These are phyloP conservation scores for Anarhynchus alexandrinus DNA, from an alignment of 2,113 vertebrate species.

Conservation along the genomic window DNA sequence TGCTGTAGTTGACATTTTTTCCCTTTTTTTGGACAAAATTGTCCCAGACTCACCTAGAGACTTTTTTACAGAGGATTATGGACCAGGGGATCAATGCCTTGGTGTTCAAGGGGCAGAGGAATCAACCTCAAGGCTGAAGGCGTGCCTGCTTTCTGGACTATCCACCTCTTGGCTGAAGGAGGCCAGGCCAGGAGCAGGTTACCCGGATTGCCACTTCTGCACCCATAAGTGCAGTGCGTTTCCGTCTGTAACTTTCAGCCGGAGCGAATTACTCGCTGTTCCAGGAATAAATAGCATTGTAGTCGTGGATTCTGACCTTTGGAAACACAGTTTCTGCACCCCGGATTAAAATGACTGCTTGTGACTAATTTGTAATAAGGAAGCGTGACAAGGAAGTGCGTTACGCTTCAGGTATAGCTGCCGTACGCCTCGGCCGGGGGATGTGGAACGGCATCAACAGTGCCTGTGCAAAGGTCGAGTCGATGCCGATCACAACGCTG, in stretches of 20 bases:
- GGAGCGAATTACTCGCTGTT: not conserved
- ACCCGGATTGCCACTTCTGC: not conserved
- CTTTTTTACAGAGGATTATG: not conserved
- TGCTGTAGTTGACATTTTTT: not conserved
- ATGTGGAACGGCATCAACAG: rapidly evolving
- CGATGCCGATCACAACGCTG: not conserved
- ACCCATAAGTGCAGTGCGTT: rapidly evolving
- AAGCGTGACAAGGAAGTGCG: not conserved
- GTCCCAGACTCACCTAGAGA: not conserved
- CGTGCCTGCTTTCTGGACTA: not conserved
- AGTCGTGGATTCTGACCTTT: not conserved
- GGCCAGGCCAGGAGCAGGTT: not conserved
- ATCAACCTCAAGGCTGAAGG: not conserved
- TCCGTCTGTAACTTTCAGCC: not conserved
- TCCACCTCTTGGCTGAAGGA: too few species aligned
- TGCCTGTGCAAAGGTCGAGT: not conserved
- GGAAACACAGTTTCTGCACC: not conserved
- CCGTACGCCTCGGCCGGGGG: rapidly evolving
- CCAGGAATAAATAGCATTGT: not conserved
- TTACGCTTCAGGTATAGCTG: rapidly evolving
- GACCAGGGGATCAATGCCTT: not conserved
- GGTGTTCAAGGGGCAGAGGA: not conserved
- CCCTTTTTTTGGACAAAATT: not conserved
- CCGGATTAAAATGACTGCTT: not conserved
- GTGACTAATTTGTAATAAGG: not conserved